Conservation (phyloP, 1,140 invertebrate species). For the Drosophila bipectinata region DNA sequence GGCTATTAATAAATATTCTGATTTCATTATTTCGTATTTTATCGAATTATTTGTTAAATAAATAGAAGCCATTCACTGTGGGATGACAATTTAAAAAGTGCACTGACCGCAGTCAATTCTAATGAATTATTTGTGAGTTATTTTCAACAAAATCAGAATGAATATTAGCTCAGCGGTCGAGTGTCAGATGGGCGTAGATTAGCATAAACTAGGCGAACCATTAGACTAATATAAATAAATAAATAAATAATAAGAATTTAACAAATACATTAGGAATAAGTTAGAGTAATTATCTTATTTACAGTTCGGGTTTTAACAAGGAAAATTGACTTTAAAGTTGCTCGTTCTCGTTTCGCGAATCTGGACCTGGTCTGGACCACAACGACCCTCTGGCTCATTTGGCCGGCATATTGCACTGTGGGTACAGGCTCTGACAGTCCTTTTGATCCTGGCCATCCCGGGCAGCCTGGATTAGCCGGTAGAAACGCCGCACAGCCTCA, state of each 20-base stretch:
- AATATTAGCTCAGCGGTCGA: slow-evolving; percentile 51
- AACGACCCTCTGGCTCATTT: slow-evolving; percentile 43
- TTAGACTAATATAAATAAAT: slow-evolving; percentile 62
- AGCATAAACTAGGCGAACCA: slow-evolving; percentile 29
- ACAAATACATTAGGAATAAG: slow-evolving; percentile 64
- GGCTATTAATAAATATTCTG: slow-evolving; percentile 69
- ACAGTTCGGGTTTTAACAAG: slow-evolving; percentile 72
- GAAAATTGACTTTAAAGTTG: slow-evolving; percentile 67
- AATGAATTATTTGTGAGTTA: slow-evolving; percentile 19
- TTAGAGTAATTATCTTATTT: slow-evolving; percentile 55
- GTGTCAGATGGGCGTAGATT: slow-evolving; percentile 20
- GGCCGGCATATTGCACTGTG: slow-evolving; percentile 85
- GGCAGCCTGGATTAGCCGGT: slow-evolving; percentile 91
- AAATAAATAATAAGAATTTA: slow-evolving; percentile 71
- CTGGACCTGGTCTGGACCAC: not conserved
- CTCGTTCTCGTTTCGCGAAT: slow-evolving; percentile 21
- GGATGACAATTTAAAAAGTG: slow-evolving; percentile 38
- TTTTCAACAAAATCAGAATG: slow-evolving; percentile 75
- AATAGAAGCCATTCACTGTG: not conserved
- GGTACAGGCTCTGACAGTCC: slow-evolving; percentile 89
- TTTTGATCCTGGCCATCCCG: slow-evolving; percentile 92
- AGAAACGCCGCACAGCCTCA: slow-evolving; percentile 90
- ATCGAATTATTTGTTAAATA: slow-evolving; percentile 5
- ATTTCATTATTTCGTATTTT: slow-evolving; percentile 60
- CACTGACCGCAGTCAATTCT: slow-evolving; percentile 25